Evolutionary conservation across 2,113 vertebrate species (phyloP).

Genomic region (Anas platyrhynchos): DNA sequence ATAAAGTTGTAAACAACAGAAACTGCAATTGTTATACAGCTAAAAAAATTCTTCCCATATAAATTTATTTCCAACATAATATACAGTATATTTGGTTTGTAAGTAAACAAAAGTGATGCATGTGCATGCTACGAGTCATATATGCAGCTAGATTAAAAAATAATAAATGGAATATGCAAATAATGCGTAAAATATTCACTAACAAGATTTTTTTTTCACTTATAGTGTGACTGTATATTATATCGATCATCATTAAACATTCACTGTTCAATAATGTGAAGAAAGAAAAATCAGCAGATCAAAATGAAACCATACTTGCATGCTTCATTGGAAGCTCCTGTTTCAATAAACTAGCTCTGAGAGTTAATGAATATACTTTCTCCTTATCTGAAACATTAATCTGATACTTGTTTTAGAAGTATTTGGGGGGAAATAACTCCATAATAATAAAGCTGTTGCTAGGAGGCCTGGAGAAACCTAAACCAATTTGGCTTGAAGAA

Average conservation of each 20-base stretch:
- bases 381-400: constrained; percentile 45
- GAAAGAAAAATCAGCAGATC: neutral
- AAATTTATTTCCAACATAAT: neutral
- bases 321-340: neutral
- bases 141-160: neutral
- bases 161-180: neutral
- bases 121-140: neutral
- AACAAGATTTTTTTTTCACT: neutral
- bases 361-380: constrained; percentile 39
- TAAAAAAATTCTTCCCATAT: neutral
- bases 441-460: constrained; percentile 54
- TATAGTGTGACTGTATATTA: neutral
- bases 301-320: neutral
- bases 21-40: neutral
- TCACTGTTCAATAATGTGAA: neutral
- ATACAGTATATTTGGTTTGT: neutral
- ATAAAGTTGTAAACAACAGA: neutral
- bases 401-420: constrained; percentile 28
- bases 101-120: neutral
- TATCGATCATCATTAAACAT: neutral
- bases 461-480: constrained; percentile 45
- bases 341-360: neutral
- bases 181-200: neutral
- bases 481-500: constrained; percentile 38
- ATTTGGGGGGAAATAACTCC: constrained; percentile 36